Evolutionary conservation across 1,140 invertebrate genomes (phyloP).

Genomic region (Pentalonia nigronervosa): DNA sequence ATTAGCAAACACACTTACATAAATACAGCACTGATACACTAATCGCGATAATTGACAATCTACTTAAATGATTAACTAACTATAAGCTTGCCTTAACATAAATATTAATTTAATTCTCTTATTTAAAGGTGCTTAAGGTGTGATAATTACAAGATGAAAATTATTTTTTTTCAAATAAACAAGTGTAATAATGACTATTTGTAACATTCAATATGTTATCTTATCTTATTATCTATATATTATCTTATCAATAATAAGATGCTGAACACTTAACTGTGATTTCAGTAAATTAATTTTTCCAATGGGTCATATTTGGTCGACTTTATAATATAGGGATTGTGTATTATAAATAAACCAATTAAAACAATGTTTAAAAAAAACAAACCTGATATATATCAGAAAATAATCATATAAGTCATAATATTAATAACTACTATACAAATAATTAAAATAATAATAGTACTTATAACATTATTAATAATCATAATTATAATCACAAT

Average conservation of each 20-base stretch:
- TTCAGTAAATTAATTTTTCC: not conserved
- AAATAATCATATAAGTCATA: not conserved
- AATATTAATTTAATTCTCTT: constrained; percentile 14
- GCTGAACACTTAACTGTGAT: not conserved
- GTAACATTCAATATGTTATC: not conserved
- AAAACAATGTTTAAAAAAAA: not conserved
- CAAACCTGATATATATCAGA: not conserved
- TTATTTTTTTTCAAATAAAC: not conserved
- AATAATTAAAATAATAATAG: not conserved
- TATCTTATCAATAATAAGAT: no score
- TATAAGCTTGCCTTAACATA: constrained; percentile 2
- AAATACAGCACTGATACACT: not conserved
- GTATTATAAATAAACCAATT: not conserved
- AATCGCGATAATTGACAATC: not conserved
- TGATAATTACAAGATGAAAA: not conserved
- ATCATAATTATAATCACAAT: not conserved
- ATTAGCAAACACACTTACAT: not conserved
- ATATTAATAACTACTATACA: not conserved
- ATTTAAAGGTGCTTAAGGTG: not conserved
- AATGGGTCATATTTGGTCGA: not conserved
- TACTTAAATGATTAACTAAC: not conserved
- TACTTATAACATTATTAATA: not conserved
- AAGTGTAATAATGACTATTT: not conserved
- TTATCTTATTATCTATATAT: no score
- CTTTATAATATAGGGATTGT: not conserved